A percentile compares a stretch with the other conserved stretches of the same genome.
These are phyloP conservation scores for Pseudoips prasinana DNA, from an alignment of 2,888 invertebrate genomes.

Conservation along the genomic window DNA sequence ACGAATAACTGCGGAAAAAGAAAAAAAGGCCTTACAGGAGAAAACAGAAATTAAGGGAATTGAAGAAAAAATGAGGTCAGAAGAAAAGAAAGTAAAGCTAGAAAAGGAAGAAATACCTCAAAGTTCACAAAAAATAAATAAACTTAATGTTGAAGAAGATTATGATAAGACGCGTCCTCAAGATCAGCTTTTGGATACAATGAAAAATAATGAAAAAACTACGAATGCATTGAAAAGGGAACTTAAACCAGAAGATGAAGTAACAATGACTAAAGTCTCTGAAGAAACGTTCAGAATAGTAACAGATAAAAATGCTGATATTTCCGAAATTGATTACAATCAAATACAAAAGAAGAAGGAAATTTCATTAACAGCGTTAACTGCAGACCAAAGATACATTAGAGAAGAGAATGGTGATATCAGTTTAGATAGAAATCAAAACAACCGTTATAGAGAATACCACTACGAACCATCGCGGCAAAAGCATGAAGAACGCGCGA, in stretches of 20 bases:
- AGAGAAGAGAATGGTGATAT: constrained; percentile 14
- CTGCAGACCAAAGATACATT: constrained; percentile 1
- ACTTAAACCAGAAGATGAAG: constrained; percentile 4
- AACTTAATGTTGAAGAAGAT: constrained; percentile 8
- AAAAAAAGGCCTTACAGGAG: neutral
- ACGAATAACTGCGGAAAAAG: neutral
- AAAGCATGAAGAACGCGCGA: constrained; percentile 31
- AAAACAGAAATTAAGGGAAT: constrained; percentile 2
- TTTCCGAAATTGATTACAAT: too few relatives aligned
- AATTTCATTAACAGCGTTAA: neutral
- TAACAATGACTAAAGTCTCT: constrained; percentile 6
- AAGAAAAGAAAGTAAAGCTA: constrained; percentile 7
- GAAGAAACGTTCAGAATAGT: constrained; percentile 13
- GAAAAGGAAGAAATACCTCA: constrained; percentile 6
- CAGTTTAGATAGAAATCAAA: constrained; percentile 6
- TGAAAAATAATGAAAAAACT: constrained; percentile 15
- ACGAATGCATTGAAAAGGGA: constrained; percentile 10
- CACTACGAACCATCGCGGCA: constrained; percentile 40
- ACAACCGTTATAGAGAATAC: constrained; percentile 44
- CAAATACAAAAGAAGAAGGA: constrained; percentile 1
- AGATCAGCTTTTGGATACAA: constrained; percentile 9
- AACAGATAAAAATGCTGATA: constrained; percentile 9
- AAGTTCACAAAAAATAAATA: constrained; percentile 6
- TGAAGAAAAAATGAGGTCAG: constrained; percentile 12
- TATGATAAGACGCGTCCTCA: constrained; percentile 13